Evolutionary conservation across 2,888 invertebrate species (phyloP).

Genomic region (Platynereis dumerilii): DNA sequence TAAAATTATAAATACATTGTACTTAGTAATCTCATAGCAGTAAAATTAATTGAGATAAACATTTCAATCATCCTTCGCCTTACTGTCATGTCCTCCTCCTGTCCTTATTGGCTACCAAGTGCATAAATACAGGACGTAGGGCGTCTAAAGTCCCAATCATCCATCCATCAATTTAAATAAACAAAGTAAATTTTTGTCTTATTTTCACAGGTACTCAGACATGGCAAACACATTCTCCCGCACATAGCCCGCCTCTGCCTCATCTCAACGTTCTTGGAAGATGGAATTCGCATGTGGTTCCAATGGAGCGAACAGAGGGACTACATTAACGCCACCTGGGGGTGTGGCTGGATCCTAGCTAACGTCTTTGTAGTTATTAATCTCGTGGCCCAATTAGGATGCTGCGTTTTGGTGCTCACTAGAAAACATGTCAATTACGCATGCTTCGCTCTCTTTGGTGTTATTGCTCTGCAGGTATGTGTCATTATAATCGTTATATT

Average conservation of each 20-base stretch:
- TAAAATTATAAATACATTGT: no score
- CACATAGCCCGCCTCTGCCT: conserved; percentile 95
- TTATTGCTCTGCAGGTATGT: conserved; percentile 90
- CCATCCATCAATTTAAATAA: no score
- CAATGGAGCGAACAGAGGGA: conserved; percentile 98
- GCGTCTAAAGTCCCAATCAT: no score
- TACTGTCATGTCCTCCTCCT: no score
- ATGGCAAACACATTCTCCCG: conserved; percentile 87
- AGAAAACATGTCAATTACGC: conserved; percentile 82
- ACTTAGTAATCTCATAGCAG: no score
- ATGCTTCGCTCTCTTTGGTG: conserved; percentile 85
- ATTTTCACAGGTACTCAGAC: conserved; percentile 84
- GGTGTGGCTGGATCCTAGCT: conserved; percentile 91
- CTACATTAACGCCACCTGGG: conserved; percentile 98
- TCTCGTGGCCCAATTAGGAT: conserved; percentile 93
- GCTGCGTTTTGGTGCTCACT: conserved; percentile 94
- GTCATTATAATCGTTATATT: not conserved
- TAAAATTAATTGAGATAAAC: no score
- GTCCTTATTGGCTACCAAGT: no score
- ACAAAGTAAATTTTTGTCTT: no score
- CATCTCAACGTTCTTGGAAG: conserved; percentile 98
- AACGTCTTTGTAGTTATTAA: conserved; percentile 95
- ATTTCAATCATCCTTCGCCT: no score
- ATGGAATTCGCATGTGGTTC: conserved; percentile 98
- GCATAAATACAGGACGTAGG: no score